Base-by-base conservation (phyloP, 2,113 vertebrate genomes). In the Labrus mixtus region DNA sequence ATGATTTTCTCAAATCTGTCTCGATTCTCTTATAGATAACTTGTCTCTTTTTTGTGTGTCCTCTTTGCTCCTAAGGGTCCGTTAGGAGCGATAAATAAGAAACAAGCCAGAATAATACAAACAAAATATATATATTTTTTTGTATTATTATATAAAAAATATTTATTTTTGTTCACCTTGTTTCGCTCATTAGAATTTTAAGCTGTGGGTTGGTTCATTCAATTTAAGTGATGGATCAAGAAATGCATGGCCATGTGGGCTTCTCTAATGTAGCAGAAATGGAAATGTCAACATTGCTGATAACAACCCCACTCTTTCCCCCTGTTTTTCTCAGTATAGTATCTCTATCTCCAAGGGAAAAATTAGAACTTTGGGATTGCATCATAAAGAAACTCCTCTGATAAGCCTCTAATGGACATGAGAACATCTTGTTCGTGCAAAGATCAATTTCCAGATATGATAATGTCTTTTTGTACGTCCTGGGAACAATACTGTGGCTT, bases 401-500 rank as follows among this genome's bases (percentile, higher is more conserved):
- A 68, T 43, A 56, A 36, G 23, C 63, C 36, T 68, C 63, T 48
- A 73, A 73, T 66, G 37, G 55, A 69, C 72, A 56, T 1, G 0
- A 20, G 10, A 48, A 25, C 20, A 9, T 69, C 29, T 54, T 66
- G 59, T 66, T 29, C 43, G 57, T 41, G 6, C 41, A 55, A 45
- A 67, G 37, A 81, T 59, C 12, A 13, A 58, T 57, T 73, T 61
- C 36, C 48, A 11, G 46, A 57, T 15, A 61, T 46, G 15, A 37
- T 57, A 22, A 77, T 76, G 16, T 36, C 54, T 20, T 29, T 64
- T 39, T 69, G 46, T 45, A 22, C 23, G 15, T 9, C 3, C n/a
- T 51, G 43, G 43, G 39, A 37, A 3, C 29, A 33, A 33, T 33
- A 33, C 50, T 54, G 11, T 39, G 25, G n/a, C 45, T 20, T 15